These are phyloP conservation scores for Chionis minor DNA, from an alignment of 2,113 vertebrate genomes.

Conservation along the genomic window DNA sequence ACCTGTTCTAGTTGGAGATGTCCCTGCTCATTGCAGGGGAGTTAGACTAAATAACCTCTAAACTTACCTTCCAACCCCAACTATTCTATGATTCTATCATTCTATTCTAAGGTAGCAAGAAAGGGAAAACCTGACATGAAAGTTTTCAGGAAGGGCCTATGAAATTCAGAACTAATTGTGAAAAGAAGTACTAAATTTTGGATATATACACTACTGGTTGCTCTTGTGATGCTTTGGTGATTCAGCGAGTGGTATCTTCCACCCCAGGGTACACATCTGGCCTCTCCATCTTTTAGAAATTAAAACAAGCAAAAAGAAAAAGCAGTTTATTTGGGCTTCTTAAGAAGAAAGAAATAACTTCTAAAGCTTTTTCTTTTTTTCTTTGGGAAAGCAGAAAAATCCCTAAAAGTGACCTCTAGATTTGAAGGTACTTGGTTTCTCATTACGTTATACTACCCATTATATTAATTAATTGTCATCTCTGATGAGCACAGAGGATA, in stretches of 20 bases:
- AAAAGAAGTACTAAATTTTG: not conserved
- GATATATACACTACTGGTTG: not conserved
- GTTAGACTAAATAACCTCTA: not conserved
- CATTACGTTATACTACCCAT: not conserved
- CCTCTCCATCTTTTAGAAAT: not conserved
- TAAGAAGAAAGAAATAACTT: not conserved
- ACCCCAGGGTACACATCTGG: not conserved
- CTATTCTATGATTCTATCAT: not conserved
- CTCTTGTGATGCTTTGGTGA: not conserved
- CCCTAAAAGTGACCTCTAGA: not conserved
- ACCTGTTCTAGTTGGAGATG: not conserved
- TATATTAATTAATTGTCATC: slow-evolving; percentile 54
- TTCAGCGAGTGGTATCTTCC: not conserved
- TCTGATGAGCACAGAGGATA: slow-evolving; percentile 22
- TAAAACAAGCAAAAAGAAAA: not conserved
- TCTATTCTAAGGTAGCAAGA: not conserved
- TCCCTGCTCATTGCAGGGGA: not conserved
- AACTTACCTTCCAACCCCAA: not conserved
- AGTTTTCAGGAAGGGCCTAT: not conserved
- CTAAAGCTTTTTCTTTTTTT: not conserved
- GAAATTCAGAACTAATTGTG: not conserved
- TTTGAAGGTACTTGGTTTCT: slow-evolving; percentile 4
- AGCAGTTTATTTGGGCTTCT: not conserved
- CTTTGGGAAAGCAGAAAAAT: not conserved
- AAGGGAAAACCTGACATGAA: not conserved